Base-by-base conservation (phyloP, 2,888 invertebrate genomes). In the Pimpla rufipes region DNA sequence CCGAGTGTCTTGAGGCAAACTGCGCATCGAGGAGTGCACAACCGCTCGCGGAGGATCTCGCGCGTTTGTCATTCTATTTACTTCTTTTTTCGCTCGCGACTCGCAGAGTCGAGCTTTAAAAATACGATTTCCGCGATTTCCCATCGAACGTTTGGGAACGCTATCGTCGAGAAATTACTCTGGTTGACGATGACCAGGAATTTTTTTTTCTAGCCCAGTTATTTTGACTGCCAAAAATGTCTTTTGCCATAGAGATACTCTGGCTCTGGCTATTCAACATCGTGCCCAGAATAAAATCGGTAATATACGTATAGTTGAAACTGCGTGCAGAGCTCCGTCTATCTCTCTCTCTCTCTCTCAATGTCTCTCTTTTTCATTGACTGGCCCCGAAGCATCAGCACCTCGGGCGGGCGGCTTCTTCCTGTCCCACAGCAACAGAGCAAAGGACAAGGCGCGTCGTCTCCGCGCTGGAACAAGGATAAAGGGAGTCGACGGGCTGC, bases 401-500 rank as follows among this genome's bases (percentile, higher is more conserved):
- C 23, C 62, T 37, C 62, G 37, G 37, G 37, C 16, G n/a, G 23
- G 29, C n/a, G 45, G 66, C 66, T 21, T 16, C 37, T 66, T 66
- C 42, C 40, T 66, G 45, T 66, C 45, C 23, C 66, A 45, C 66
- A 45, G 23, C 42, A 45, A 66, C 42, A 47, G 45, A 79, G 57
- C 52, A 18, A 66, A 45, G 35, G 67, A 55, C 40, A 42, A n/a
- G n/a, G n/a, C n/a, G n/a, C n/a, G 76, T 59, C 16, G 66, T 45
- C 52, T 35, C 23, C 45, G 79, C 66, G 76, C 66, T 29, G 3
- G 70, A 83, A 75, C 71, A 76, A 73, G 76, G 75, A 83, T 83
- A 73, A 83, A 79, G 83, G 83, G 62, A 75, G 70, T 75, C 62
- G 66, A 59, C 67, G 70, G 55, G 71, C 57, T 57, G 59, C n/a